Evolutionary conservation across 2,888 invertebrate genomes (phyloP), one percentile per base, ranked within the genome.

Genomic region (Microchrysa polita): DNA sequence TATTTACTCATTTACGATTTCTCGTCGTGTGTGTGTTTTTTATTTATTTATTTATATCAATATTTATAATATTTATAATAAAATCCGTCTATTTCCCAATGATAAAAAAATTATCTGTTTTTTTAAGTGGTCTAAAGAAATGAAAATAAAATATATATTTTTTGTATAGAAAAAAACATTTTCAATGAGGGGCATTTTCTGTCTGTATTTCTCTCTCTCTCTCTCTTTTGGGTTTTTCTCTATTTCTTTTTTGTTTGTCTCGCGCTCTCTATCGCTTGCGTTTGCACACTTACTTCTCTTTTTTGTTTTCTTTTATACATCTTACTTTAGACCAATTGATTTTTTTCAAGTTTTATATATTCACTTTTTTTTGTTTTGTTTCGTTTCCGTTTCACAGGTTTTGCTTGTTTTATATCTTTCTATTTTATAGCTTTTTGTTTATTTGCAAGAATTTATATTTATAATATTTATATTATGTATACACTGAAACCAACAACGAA

Each of bases 51-150:
- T n/a, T n/a, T n/a, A n/a, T n/a, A n/a, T n/a, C 12, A 42, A 42
- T 23, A 22, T 67, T 48, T 48, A 52, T 53, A 23, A 52, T 65
- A 65, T 20, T 65, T 53, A 55, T 16, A 55, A n/a, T n/a, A n/a
- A n/a, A n/a, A 55, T 67, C 67, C 67, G 52, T 52, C 67, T 67
- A 67, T 67, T 67, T 42, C 67, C 67, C 67, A 67, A 52, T 67
- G 53, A 67, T 34, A 34, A 67, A 67, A 67, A 48, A 63, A 63
- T 40, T 18, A 40, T 67, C 16, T 59, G 22, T 67, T 52, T 67
- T n/a, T 65, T 65, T 65, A 48, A 67, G 52, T 52, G 67, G 67
- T 67, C 67, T 53, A 67, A 67, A 65, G 7, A 65, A 67, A 23
- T 34, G 27, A 48, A 48, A 48, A n/a, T 48, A 12, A n/a, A 7